These are phyloP conservation scores for Cyanoderma ruficeps DNA, from an alignment of 2,113 vertebrate genomes.

Conservation along the genomic window DNA sequence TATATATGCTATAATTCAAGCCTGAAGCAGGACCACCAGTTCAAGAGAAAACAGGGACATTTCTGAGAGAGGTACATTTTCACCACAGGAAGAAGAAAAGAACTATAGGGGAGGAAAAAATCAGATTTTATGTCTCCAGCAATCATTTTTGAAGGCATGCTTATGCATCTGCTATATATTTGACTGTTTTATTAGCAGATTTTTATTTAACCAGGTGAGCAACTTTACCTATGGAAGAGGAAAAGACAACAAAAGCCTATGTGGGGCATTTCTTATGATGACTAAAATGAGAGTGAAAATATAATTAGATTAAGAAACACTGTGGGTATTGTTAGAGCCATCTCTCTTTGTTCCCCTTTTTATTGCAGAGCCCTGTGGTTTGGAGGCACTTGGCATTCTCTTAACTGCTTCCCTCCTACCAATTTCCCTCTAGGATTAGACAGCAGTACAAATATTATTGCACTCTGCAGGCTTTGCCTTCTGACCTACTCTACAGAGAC, in stretches of 20 bases:
- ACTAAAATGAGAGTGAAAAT: not conserved
- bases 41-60: not conserved
- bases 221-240: not conserved
- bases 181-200: not conserved
- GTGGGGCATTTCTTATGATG: not conserved
- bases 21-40: not conserved
- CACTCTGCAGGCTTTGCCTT: conserved; percentile 37
- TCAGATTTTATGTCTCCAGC: not conserved
- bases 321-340: not conserved
- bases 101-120: not conserved
- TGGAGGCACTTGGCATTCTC: conserved; percentile 30
- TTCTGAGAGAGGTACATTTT: not conserved
- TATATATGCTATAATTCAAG: not conserved
- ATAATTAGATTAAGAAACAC: conserved; percentile 31
- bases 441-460: conserved; percentile 42
- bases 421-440: conserved; percentile 28
- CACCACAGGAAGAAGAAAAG: not conserved
- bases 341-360: conserved; percentile 24
- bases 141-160: not conserved
- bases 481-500: conserved; percentile 25
- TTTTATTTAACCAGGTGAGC: conserved; percentile 39
- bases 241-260: not conserved
- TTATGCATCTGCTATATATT: conserved; percentile 19
- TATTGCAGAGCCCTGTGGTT: not conserved
- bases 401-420: not conserved